phyloP scores from a whole-genome alignment of 2,797 vertebrate species.

The Danio albolineatus region DNA sequence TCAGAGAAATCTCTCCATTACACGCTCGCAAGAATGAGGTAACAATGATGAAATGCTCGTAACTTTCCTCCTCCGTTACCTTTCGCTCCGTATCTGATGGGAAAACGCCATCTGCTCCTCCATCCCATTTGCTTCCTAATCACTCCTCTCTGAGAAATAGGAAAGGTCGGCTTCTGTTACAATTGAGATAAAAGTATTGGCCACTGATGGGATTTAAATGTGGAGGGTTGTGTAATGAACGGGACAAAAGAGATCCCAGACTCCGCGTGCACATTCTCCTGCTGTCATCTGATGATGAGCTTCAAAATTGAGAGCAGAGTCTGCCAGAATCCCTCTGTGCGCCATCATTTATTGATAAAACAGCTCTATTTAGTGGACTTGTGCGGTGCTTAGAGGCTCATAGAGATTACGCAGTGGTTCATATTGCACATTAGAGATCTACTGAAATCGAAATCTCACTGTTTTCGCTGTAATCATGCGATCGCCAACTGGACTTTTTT shows the following conservation, averaged over 20 bases:
- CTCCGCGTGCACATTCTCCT: slow-evolving; percentile 10
- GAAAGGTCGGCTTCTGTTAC: slow-evolving; percentile 4
- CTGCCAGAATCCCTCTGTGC: not conserved
- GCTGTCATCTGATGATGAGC: slow-evolving; percentile 26
- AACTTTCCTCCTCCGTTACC: slow-evolving; percentile 12
- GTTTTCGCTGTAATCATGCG: too few species aligned
- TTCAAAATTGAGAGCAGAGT: slow-evolving; percentile 25
- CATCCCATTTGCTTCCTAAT: slow-evolving; percentile 12
- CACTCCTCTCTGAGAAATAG: slow-evolving; percentile 14
- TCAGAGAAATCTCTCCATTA: slow-evolving; percentile 11
- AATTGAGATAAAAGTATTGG: not conserved
- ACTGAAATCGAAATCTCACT: too few species aligned
- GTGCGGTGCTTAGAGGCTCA: slow-evolving; percentile 3
- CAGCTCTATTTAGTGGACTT: slow-evolving; percentile 5
- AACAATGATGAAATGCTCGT: slow-evolving; percentile 54
- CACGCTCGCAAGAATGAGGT: slow-evolving; percentile 38
- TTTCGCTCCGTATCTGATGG: slow-evolving; percentile 15
- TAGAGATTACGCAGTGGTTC: not conserved
- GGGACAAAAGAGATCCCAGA: slow-evolving; percentile 1
- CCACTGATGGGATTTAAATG: slow-evolving; percentile 23
- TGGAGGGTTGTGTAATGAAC: slow-evolving; percentile 14
- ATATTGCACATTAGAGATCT: not conserved
- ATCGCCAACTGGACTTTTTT: too few species aligned
- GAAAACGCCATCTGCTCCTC: slow-evolving; percentile 18
- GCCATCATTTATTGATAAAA: slow-evolving; percentile 44